phyloP scores from a whole-genome alignment of 1,140 invertebrate genomes.

The Lanistes nyassanus region DNA sequence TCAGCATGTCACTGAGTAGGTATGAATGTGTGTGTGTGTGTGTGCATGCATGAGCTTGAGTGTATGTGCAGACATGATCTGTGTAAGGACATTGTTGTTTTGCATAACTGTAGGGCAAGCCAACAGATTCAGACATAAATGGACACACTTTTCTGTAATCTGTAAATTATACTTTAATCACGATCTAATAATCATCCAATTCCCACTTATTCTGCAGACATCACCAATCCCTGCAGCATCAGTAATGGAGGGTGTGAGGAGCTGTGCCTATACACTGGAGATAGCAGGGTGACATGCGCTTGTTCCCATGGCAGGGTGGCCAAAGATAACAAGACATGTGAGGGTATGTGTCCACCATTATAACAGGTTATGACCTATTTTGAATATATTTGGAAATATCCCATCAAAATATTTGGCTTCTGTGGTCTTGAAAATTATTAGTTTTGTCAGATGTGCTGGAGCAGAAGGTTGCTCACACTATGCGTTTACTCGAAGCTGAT shows the following conservation, averaged over 20 bases:
- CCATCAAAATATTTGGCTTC: too few species aligned
- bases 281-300: slow-evolving; percentile 79
- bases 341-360: slow-evolving; percentile 62
- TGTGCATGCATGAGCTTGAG: too few species aligned
- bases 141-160: neutral
- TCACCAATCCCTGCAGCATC: slow-evolving; percentile 71
- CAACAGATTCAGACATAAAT: neutral
- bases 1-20: too few species aligned
- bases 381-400: too few species aligned
- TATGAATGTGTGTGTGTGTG: too few species aligned
- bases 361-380: too few species aligned
- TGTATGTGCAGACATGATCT: too few species aligned
- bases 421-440: too few species aligned
- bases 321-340: slow-evolving; percentile 76
- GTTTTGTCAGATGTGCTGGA: too few species aligned
- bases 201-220: slow-evolving; percentile 12
- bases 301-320: slow-evolving; percentile 87
- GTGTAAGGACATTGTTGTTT: too few species aligned
- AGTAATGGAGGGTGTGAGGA: slow-evolving; percentile 83
- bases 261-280: slow-evolving; percentile 82
- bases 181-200: neutral
- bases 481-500: too few species aligned
- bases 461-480: too few species aligned
- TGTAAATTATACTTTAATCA: neutral
- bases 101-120: neutral